Percentiles rank a stretch among this genome's conserved stretches.
These are phyloP conservation scores for Mycalesis mineus DNA, from an alignment of 2,888 invertebrate species.

Conservation along the genomic window DNA sequence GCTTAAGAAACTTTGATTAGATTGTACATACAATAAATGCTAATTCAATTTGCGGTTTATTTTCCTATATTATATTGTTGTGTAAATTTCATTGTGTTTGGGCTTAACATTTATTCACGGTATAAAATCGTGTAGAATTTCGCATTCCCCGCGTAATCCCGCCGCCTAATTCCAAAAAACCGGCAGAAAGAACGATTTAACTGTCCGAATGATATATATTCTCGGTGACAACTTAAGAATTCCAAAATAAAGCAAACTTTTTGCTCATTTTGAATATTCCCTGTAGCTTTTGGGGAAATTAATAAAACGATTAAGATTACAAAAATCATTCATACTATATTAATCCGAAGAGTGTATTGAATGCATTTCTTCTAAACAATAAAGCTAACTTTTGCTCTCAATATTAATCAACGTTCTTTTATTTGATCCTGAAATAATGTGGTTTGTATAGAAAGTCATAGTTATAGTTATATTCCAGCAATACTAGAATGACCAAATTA, in stretches of 20 bases:
- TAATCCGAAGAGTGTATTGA: too few relatives aligned
- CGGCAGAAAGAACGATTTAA: slow-evolving; percentile 26
- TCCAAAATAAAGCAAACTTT: slow-evolving; percentile 30
- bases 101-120: slow-evolving; percentile 3
- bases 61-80: neutral
- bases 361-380: too few relatives aligned
- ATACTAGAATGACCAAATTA: too few relatives aligned
- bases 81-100: slow-evolving; percentile 3
- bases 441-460: too few relatives aligned
- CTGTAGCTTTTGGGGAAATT: neutral
- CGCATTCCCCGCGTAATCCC: slow-evolving; percentile 20
- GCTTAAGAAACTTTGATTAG: too few relatives aligned
- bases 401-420: too few relatives aligned
- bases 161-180: slow-evolving; percentile 23
- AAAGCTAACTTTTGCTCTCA: too few relatives aligned
- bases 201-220: slow-evolving; percentile 53
- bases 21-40: too few relatives aligned
- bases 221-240: slow-evolving; percentile 51
- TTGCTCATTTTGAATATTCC: slow-evolving; percentile 16
- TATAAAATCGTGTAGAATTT: slow-evolving; percentile 17
- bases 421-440: too few relatives aligned
- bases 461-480: too few relatives aligned
- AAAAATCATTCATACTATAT: too few relatives aligned
- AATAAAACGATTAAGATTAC: neutral
- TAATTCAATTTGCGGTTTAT: too few relatives aligned